Conservation (phyloP, 2,797 vertebrate genomes). For the Amblyopsis hoosieri region DNA sequence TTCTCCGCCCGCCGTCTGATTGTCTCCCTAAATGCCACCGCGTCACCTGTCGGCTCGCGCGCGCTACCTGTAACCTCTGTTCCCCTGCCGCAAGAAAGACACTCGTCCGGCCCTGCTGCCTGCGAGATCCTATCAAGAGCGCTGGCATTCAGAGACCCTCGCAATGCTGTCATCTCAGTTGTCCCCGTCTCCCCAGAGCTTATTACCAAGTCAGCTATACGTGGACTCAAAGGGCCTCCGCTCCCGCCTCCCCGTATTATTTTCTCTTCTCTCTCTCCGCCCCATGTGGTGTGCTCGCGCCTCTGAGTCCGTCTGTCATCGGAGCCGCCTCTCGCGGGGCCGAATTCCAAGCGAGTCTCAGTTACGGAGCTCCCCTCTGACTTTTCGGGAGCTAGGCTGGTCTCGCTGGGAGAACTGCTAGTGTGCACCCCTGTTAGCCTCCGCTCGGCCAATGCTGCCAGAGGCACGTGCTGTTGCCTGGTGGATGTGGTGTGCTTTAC, state of each 20-base stretch:
- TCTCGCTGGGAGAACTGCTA: conserved; percentile 40
- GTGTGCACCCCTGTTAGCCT: conserved; percentile 43
- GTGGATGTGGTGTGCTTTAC: conserved; percentile 43
- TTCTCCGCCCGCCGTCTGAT: conserved; percentile 59
- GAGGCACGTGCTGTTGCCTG: not conserved
- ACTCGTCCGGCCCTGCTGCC: conserved; percentile 54
- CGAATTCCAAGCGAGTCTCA: conserved; percentile 51
- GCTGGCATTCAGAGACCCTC: conserved; percentile 62
- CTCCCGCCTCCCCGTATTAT: conserved; percentile 23
- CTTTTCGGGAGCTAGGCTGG: conserved; percentile 55
- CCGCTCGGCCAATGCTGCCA: conserved; percentile 5
- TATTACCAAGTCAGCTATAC: conserved; percentile 59
- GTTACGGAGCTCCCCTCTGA: conserved; percentile 58
- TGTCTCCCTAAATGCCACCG: conserved; percentile 75
- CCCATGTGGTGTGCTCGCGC: conserved; percentile 36
- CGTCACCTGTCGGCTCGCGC: conserved; percentile 59
- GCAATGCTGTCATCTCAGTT: conserved; percentile 56
- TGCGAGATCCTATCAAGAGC: conserved; percentile 63
- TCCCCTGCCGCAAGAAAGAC: conserved; percentile 55
- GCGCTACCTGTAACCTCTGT: conserved; percentile 61
- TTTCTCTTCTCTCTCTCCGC: conserved; percentile 39
- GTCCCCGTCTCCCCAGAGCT: conserved; percentile 66
- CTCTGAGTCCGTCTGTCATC: conserved; percentile 47
- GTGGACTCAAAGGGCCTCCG: conserved; percentile 23
- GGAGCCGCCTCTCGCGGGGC: conserved; percentile 42